These are phyloP conservation scores for Sphyrna mokarran DNA, from an alignment of 2,113 vertebrate species.

Conservation along the genomic window DNA sequence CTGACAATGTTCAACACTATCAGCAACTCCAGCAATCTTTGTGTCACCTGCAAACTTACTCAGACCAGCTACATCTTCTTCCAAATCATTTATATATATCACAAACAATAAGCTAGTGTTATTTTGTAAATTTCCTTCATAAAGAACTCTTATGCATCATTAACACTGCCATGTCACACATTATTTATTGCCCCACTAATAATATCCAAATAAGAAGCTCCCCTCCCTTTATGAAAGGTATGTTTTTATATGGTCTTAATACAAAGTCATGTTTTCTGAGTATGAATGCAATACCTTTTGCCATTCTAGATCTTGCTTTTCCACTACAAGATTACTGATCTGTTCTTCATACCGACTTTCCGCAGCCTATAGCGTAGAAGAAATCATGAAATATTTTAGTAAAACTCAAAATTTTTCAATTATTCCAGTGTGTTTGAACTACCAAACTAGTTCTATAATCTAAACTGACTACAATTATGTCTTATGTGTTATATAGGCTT, in stretches of 20 bases:
- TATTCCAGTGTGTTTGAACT: neutral
- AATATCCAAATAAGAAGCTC: neutral
- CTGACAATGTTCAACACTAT: too few species aligned
- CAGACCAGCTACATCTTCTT: too few species aligned
- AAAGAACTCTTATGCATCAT: neutral
- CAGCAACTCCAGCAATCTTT: too few species aligned
- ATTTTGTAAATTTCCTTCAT: neutral
- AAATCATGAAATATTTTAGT: neutral
- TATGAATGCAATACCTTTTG: constrained; percentile 64
- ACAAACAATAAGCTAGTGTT: neutral
- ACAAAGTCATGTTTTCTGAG: neutral
- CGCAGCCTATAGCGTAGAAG: constrained; percentile 61
- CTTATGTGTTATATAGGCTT: neutral
- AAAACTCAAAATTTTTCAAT: neutral
- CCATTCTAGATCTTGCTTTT: constrained; percentile 87
- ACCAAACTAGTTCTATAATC: neutral
- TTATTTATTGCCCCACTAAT: neutral
- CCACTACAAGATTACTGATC: constrained; percentile 73
- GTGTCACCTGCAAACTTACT: too few species aligned
- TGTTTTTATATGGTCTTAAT: constrained; percentile 23
- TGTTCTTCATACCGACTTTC: constrained; percentile 76
- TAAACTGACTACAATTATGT: constrained; percentile 19
- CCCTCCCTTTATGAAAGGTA: neutral
- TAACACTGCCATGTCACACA: neutral
- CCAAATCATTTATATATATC: too few species aligned